Conservation (phyloP, 2,888 invertebrate species). For the Oligia fasciuncula region DNA sequence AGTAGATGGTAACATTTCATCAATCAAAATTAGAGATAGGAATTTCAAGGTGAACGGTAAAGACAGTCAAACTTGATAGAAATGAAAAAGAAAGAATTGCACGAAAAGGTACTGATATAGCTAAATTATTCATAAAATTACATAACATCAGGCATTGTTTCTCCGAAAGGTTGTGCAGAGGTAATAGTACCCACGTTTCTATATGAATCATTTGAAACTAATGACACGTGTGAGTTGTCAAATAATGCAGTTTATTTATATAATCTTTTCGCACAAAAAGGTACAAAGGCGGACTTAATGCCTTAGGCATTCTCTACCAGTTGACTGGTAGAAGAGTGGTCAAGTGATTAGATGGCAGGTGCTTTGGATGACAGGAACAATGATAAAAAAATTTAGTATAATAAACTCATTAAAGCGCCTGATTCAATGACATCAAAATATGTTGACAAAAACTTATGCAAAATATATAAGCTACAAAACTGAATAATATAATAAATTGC, state of each 20-base stretch:
- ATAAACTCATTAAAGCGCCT: constrained; percentile 25
- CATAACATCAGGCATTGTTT: neutral
- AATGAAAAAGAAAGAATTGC: neutral
- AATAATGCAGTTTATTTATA: constrained; percentile 14
- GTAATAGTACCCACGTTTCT: neutral
- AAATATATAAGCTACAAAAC: constrained; percentile 23
- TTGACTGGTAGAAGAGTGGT: no score
- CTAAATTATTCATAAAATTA: neutral
- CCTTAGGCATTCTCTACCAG: no score
- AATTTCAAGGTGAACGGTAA: neutral
- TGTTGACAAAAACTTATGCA: constrained; percentile 18
- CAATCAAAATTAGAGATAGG: no score
- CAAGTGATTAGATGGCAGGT: no score
- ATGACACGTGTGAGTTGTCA: neutral
- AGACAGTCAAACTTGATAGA: neutral
- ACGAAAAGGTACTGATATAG: neutral
- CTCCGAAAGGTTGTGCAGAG: neutral
- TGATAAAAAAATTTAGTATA: neutral
- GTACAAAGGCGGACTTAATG: no score
- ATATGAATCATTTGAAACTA: constrained; percentile 11
- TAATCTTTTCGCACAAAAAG: no score
- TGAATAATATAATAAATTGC: constrained; percentile 35
- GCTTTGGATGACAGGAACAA: no score
- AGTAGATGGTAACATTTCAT: no score
- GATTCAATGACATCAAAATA: constrained; percentile 27